Percentiles rank a stretch among this genome's conserved stretches.
phyloP scores from a whole-genome alignment of 2,797 vertebrate species.

The Taenioides sp. region DNA sequence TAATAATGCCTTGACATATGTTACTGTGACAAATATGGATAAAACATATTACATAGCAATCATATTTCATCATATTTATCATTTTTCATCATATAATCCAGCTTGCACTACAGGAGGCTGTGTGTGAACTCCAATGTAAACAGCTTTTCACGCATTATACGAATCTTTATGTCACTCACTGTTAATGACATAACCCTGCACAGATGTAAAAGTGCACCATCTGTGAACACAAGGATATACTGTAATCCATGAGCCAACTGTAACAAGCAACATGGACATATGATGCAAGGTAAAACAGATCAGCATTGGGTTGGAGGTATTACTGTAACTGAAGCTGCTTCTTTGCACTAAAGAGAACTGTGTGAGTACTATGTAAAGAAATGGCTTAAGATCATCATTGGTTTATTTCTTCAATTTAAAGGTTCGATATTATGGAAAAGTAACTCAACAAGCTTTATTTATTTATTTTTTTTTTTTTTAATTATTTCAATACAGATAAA shows the following conservation, averaged over 20 bases:
- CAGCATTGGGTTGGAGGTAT: neutral
- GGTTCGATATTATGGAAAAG: neutral
- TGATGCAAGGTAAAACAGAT: neutral
- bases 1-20: too few relatives aligned
- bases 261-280: neutral
- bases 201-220: slow-evolving; percentile 4
- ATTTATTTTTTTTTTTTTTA: too few relatives aligned
- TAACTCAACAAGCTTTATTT: too few relatives aligned
- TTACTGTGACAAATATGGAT: too few relatives aligned
- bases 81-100: neutral
- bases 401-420: neutral
- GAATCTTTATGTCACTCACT: neutral
- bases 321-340: neutral
- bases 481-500: too few relatives aligned
- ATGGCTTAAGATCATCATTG: neutral
- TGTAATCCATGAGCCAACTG: neutral
- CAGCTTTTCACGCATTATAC: neutral
- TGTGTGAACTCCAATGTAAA: neutral
- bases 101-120: neutral
- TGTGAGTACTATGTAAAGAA: neutral
- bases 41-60: too few relatives aligned
- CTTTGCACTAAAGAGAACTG: neutral
- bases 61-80: too few relatives aligned
- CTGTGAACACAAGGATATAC: neutral
- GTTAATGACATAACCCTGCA: neutral